Evolutionary conservation across 1,140 invertebrate species (phyloP).

Genomic region (Pygmarrhopalites habei): DNA sequence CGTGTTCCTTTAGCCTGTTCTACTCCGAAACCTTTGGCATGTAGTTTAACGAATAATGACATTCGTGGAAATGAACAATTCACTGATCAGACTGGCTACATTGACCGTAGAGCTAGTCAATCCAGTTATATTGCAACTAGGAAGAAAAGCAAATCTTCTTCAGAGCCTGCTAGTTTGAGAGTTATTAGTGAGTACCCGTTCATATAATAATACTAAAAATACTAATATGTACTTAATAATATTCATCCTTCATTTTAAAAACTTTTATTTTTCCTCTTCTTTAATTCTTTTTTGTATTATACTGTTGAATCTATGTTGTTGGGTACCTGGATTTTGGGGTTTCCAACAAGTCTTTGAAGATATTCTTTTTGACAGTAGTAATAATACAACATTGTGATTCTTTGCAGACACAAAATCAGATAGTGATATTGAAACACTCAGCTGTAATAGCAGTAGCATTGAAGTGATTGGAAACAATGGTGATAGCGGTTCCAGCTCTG

Average conservation of each 20-base stretch:
- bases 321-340: not conserved
- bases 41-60: too few relatives aligned
- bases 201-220: not conserved
- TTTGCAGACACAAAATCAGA: slow-evolving; percentile 34
- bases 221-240: not conserved
- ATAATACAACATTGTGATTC: too few relatives aligned
- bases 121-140: not conserved
- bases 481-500: slow-evolving; percentile 21
- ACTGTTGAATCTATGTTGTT: too few relatives aligned
- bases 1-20: not conserved
- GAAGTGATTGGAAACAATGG: slow-evolving; percentile 32
- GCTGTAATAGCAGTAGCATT: slow-evolving; percentile 37
- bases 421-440: slow-evolving; percentile 35
- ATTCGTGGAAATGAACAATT: too few relatives aligned
- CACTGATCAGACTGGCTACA: too few relatives aligned
- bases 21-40: not conserved
- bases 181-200: not conserved
- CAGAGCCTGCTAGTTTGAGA: not conserved
- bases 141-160: not conserved
- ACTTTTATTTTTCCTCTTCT: too few relatives aligned
- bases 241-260: too few relatives aligned
- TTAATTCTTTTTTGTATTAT: too few relatives aligned
- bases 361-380: not conserved
- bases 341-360: not conserved
- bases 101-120: too few relatives aligned